Evolutionary conservation across 2,888 invertebrate species (phyloP).

Genomic region (Tinea semifulvella): DNA sequence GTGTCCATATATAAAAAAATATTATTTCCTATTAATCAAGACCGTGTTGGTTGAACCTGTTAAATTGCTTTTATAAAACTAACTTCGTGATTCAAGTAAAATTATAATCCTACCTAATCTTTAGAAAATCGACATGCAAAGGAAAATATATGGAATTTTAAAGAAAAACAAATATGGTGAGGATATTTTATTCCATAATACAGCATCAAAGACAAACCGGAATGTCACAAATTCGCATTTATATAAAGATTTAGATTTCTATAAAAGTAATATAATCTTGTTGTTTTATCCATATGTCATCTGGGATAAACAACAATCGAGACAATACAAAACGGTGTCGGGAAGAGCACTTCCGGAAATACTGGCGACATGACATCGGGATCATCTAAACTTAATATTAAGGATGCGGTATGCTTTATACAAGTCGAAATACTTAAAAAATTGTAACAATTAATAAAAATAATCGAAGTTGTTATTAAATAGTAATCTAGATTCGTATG

Average conservation of each 20-base stretch:
- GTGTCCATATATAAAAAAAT: no score
- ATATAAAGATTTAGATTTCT: slow-evolving; percentile 47
- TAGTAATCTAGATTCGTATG: no score
- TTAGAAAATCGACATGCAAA: no score
- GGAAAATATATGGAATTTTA: not conserved
- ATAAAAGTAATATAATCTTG: slow-evolving; percentile 52
- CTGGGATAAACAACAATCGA: slow-evolving; percentile 1
- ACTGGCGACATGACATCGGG: slow-evolving; percentile 51
- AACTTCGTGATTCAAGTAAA: no score
- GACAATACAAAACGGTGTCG: not conserved
- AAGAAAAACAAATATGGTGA: slow-evolving; percentile 33
- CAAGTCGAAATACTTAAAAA: no score
- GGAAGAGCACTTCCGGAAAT: slow-evolving; percentile 46
- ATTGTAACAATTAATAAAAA: no score
- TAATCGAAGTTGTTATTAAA: no score
- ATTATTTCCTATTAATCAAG: no score
- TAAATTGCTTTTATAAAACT: no score
- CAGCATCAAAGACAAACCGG: slow-evolving; percentile 66
- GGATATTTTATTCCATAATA: slow-evolving; percentile 68
- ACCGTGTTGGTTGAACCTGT: no score
- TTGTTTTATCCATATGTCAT: slow-evolving; percentile 46
- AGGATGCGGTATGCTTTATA: no score
- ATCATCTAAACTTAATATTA: slow-evolving; percentile 59
- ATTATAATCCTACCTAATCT: no score
- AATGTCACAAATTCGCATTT: slow-evolving; percentile 60